Evolutionary conservation across 2,797 vertebrate species (phyloP).

Genomic region (Sebastolobus altivelis): DNA sequence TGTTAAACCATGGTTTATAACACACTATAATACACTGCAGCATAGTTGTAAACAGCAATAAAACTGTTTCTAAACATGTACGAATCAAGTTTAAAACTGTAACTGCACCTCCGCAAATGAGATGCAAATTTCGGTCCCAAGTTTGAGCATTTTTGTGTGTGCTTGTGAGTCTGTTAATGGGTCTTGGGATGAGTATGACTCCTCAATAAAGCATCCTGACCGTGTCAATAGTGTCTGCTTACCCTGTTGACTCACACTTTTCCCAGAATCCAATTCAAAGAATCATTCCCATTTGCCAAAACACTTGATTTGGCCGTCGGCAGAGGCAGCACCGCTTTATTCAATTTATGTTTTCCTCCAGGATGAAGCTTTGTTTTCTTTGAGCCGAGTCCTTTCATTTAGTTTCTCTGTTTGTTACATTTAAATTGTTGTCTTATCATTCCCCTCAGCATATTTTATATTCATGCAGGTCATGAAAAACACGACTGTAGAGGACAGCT

Average conservation of each 20-base stretch:
- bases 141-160: not conserved
- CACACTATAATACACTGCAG: no score
- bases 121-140: not conserved
- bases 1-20: no score
- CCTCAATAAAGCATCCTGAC: not conserved
- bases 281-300: not conserved
- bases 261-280: slow-evolving; percentile 34
- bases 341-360: not conserved
- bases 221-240: not conserved
- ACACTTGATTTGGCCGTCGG: not conserved
- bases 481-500: not conserved
- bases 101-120: not conserved
- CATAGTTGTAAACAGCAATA: no score
- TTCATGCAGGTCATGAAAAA: not conserved
- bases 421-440: not conserved
- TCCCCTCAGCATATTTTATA: not conserved
- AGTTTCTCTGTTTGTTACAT: not conserved
- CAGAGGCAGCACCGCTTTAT: not conserved
- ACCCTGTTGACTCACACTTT: slow-evolving; percentile 14
- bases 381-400: not conserved
- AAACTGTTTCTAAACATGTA: no score
- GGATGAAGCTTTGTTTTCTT: not conserved
- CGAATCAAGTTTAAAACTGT: no score
- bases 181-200: not conserved
- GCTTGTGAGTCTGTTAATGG: not conserved